Percentiles rank a stretch among this genome's conserved stretches.
These are phyloP conservation scores for Pitta sordida DNA, from an alignment of 2,113 vertebrate species.

Conservation along the genomic window DNA sequence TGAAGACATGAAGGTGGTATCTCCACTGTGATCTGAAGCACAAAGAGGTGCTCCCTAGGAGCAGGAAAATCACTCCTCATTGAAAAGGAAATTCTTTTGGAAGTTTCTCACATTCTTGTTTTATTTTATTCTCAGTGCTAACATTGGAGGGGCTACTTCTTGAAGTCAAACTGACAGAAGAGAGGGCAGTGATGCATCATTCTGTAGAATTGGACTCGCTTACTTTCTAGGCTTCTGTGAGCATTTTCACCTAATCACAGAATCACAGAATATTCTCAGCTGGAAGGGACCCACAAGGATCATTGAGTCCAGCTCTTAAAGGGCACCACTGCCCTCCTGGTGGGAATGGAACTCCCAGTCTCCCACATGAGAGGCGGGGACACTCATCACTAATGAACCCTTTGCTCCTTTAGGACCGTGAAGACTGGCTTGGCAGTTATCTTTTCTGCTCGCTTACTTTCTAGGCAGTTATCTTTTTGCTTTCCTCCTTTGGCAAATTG, in stretches of 20 bases:
- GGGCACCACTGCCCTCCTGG: too few relatives aligned
- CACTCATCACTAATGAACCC: too few relatives aligned
- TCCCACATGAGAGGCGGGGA: too few relatives aligned
- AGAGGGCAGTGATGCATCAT: neutral
- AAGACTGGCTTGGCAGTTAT: neutral
- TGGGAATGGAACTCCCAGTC: too few relatives aligned
- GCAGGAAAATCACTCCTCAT: neutral
- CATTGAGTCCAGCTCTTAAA: too few relatives aligned
- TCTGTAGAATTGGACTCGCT: neutral
- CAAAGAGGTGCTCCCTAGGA: neutral
- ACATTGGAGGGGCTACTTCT: neutral
- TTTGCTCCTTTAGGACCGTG: neutral
- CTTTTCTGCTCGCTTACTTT: too few relatives aligned
- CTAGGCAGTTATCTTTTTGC: neutral
- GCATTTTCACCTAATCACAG: neutral
- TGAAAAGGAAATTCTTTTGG: neutral
- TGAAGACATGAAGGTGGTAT: neutral
- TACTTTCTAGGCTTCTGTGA: neutral
- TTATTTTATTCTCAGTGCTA: neutral
- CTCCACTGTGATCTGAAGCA: neutral
- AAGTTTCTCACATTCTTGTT: neutral
- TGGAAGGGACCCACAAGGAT: too few relatives aligned
- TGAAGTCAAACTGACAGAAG: neutral
- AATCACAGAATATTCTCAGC: too few relatives aligned
- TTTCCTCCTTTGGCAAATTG: neutral